A percentile compares a stretch with the other conserved stretches of the same genome.
These are phyloP conservation scores for Laticauda colubrina DNA, from an alignment of 2,113 vertebrate species.

Conservation along the genomic window DNA sequence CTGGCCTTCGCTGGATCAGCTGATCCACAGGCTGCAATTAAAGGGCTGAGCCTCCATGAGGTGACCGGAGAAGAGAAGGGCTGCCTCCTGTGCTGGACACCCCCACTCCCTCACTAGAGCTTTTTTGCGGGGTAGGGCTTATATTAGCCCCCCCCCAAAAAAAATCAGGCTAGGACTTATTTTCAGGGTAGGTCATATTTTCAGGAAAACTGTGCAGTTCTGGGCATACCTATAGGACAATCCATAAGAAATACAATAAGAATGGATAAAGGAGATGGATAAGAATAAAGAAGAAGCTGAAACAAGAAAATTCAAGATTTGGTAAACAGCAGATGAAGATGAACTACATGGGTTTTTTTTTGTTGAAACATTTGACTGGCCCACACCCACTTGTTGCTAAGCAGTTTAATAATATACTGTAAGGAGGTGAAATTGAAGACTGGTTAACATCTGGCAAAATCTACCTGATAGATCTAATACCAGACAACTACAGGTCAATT, in stretches of 20 bases:
- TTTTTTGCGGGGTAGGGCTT: too few relatives aligned
- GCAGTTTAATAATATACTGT: not conserved
- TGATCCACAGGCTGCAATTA: too few relatives aligned
- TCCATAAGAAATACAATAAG: not conserved
- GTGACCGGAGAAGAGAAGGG: too few relatives aligned
- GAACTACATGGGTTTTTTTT: not conserved
- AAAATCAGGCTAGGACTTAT: too few relatives aligned
- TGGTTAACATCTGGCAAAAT: not conserved
- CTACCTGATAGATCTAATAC: not conserved
- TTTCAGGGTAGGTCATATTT: too few relatives aligned
- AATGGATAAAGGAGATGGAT: not conserved
- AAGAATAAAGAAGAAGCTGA: not conserved
- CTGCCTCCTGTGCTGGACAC: too few relatives aligned
- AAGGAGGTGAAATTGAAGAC: not conserved
- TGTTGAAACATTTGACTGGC: not conserved
- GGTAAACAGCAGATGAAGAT: not conserved
- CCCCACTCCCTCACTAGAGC: too few relatives aligned
- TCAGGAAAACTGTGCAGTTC: not conserved
- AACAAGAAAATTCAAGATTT: not conserved
- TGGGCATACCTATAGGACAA: not conserved
- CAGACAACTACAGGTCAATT: not conserved
- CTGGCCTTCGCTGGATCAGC: too few relatives aligned
- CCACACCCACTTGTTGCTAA: not conserved
- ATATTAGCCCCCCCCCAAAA: too few relatives aligned
- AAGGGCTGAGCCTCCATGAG: too few relatives aligned